A percentile compares a stretch with the other conserved stretches of the same genome.
Conservation (phyloP, 53 echinoderm and acorn worm genomes). For the Echinometra lucunter region DNA sequence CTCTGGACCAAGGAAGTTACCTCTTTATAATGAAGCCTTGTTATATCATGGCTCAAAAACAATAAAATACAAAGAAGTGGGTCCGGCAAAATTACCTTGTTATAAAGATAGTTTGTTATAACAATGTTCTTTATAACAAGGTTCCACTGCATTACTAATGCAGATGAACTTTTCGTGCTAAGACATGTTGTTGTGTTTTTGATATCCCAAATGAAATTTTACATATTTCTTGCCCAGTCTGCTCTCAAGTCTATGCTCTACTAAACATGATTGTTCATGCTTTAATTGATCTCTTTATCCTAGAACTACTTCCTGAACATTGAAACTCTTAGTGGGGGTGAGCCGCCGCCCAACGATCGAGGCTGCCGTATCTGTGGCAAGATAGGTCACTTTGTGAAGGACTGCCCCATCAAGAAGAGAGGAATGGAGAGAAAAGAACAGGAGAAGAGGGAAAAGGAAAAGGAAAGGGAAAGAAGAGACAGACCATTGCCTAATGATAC, state of each 20-base stretch:
- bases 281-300: neutral
- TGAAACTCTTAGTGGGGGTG: slow-evolving; percentile 77
- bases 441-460: slow-evolving; percentile 54
- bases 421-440: slow-evolving; percentile 56
- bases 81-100: too few relatives aligned
- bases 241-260: neutral
- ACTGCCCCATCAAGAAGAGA: slow-evolving; percentile 79
- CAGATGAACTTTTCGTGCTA: too few relatives aligned
- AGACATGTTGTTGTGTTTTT: too few relatives aligned
- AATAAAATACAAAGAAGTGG: too few relatives aligned
- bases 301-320: slow-evolving; percentile 82
- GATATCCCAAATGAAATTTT: too few relatives aligned
- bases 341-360: slow-evolving; percentile 89
- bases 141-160: too few relatives aligned
- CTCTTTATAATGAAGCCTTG: too few relatives aligned
- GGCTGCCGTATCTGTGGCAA: slow-evolving; percentile 92
- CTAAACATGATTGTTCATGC: neutral
- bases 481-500: neutral
- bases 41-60: too few relatives aligned
- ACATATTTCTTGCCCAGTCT: too few relatives aligned
- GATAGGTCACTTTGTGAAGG: slow-evolving; percentile 94
- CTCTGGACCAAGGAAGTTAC: too few relatives aligned
- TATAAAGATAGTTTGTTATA: too few relatives aligned
- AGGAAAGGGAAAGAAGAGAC: slow-evolving; percentile 23
- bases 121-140: too few relatives aligned